A percentile compares a stretch with the other conserved stretches of the same genome.
These are phyloP conservation scores for Catalaphyllia jardinei DNA, from an alignment of 64 coral and sea anemone genomes.

Conservation along the genomic window DNA sequence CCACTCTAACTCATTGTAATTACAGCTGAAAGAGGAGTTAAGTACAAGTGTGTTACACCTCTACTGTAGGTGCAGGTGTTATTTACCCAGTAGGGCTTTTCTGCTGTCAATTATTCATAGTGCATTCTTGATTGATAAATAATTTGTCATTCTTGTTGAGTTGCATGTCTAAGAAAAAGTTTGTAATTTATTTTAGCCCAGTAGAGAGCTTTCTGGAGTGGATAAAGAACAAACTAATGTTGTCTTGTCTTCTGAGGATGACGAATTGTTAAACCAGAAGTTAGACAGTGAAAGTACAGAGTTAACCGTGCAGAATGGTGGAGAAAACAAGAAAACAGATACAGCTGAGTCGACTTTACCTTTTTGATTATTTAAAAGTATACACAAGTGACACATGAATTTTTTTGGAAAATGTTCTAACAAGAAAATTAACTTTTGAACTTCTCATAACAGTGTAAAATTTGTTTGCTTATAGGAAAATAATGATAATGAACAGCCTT, in stretches of 20 bases:
- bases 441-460: background rate
- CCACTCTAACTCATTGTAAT: no score
- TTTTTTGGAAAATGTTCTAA: background rate
- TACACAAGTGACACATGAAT: background rate
- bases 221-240: conserved; percentile 29
- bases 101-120: no score
- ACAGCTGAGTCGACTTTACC: background rate
- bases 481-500: background rate
- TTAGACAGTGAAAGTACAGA: background rate
- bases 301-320: background rate
- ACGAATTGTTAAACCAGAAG: conserved; percentile 1
- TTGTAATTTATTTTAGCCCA: background rate
- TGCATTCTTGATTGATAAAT: background rate
- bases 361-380: no score
- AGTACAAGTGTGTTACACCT: no score
- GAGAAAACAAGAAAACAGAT: background rate
- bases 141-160: background rate
- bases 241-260: conserved; percentile 19
- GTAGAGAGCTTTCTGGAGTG: background rate
- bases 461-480: background rate
- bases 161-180: background rate
- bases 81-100: no score
- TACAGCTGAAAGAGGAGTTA: no score
- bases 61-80: no score
- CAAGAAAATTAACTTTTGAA: background rate